Evolutionary conservation across 2,113 vertebrate genomes (phyloP).

Genomic region (Tautogolabrus adspersus): DNA sequence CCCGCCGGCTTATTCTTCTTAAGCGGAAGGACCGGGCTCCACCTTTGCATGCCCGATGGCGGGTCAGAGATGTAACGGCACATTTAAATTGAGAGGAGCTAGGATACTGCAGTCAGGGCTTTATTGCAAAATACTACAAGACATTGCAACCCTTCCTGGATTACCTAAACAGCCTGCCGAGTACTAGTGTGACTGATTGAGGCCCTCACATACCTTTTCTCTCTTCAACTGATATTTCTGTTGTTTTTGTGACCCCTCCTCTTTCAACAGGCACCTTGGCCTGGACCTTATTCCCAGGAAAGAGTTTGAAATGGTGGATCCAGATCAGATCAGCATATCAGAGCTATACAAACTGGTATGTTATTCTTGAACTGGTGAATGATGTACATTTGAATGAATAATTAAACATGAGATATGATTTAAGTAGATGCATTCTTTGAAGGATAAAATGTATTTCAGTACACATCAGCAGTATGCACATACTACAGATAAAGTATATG

Average conservation of each 20-base stretch:
- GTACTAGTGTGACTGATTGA: too few relatives aligned
- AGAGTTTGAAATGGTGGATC: slow-evolving; percentile 98
- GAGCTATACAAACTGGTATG: slow-evolving; percentile 98
- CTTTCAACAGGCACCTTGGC: slow-evolving; percentile 89
- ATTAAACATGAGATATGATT: slow-evolving; percentile 29
- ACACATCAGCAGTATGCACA: slow-evolving; percentile 17
- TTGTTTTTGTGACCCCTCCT: background rate
- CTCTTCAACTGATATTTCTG: background rate
- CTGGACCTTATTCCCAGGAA: slow-evolving; percentile 97
- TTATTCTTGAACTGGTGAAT: slow-evolving; percentile 37
- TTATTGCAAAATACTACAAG: too few relatives aligned
- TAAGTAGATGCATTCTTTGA: slow-evolving; percentile 15
- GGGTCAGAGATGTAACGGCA: too few relatives aligned
- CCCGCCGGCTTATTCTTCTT: too few relatives aligned
- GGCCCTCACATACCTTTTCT: background rate
- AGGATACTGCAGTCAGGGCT: too few relatives aligned
- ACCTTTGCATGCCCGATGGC: too few relatives aligned
- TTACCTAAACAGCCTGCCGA: too few relatives aligned
- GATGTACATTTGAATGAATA: slow-evolving; percentile 23
- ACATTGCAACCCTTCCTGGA: too few relatives aligned
- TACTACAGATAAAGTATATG: slow-evolving; percentile 2
- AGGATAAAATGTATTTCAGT: slow-evolving; percentile 30
- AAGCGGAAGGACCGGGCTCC: too few relatives aligned
- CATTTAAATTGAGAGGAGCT: too few relatives aligned
- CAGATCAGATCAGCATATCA: slow-evolving; percentile 96